Percentiles rank a stretch among this genome's conserved stretches.
Evolutionary conservation across 1,140 invertebrate species (phyloP).

Genomic region (Euschistus heros): DNA sequence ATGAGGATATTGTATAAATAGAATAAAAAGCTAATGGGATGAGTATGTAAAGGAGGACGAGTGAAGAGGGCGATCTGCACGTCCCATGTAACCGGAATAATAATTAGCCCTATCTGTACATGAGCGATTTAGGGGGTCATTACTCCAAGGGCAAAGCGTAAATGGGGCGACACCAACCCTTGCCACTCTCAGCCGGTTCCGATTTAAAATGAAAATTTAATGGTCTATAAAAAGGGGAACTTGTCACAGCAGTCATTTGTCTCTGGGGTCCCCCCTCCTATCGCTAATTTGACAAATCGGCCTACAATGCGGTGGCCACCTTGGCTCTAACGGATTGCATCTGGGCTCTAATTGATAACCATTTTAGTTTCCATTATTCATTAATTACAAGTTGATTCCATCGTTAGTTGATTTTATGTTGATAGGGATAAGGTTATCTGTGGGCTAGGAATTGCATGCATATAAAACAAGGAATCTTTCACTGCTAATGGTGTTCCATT

Average conservation of each 20-base stretch:
- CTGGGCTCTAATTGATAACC: background rate
- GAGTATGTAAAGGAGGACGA: no score
- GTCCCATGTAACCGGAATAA: background rate
- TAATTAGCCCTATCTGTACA: background rate
- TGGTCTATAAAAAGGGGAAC: conserved; percentile 8
- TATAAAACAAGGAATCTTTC: no score
- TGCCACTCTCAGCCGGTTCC: no score
- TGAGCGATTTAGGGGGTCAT: background rate
- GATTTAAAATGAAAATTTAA: conserved; percentile 4
- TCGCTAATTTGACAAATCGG: conserved; percentile 3
- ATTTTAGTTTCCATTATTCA: background rate
- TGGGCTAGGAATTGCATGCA: background rate
- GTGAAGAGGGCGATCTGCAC: no score
- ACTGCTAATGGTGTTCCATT: no score
- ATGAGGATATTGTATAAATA: no score
- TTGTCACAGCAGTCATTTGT: conserved; percentile 5
- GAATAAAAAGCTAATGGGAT: no score
- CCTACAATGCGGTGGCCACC: background rate
- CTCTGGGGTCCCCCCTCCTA: background rate
- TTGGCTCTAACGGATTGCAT: background rate
- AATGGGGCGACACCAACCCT: no score
- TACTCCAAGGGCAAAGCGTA: background rate
- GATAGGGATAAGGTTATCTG: background rate
- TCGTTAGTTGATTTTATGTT: background rate
- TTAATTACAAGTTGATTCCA: background rate